Evolutionary conservation across 2,113 vertebrate species (phyloP).

Genomic region (Oncorhynchus tshawytscha): DNA sequence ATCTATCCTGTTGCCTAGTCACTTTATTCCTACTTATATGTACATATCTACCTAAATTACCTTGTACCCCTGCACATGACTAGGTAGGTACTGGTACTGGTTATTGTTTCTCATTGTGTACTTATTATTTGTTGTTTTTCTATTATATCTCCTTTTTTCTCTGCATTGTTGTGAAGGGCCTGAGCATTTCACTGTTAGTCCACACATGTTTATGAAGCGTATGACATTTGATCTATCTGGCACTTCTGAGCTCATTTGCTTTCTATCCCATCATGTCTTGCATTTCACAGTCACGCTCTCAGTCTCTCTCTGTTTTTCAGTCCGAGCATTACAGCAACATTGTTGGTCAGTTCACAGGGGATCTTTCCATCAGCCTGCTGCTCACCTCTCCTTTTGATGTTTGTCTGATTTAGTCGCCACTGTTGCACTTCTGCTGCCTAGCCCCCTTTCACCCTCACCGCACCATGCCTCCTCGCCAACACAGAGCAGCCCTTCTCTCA

Average conservation of each 20-base stretch:
- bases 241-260: slow-evolving; percentile 32
- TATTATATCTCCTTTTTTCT: too few relatives aligned
- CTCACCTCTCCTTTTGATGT: neutral
- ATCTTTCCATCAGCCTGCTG: neutral
- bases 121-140: too few relatives aligned
- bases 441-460: neutral
- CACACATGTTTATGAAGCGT: too few relatives aligned
- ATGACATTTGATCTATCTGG: neutral
- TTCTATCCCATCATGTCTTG: neutral
- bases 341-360: neutral
- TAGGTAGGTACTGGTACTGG: too few relatives aligned
- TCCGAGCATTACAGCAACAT: neutral
- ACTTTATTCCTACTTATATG: neutral
- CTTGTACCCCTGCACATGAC: too few relatives aligned
- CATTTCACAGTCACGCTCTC: slow-evolving; percentile 9
- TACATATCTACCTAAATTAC: too few relatives aligned
- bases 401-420: neutral
- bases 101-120: too few relatives aligned
- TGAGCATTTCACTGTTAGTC: too few relatives aligned
- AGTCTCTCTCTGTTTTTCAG: neutral
- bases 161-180: too few relatives aligned
- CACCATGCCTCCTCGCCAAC: neutral
- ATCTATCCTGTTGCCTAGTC: neutral
- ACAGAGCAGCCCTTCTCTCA: neutral
- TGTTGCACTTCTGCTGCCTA: neutral